These are phyloP conservation scores for Noctua fimbriata DNA, from an alignment of 2,888 invertebrate species.

Conservation along the genomic window DNA sequence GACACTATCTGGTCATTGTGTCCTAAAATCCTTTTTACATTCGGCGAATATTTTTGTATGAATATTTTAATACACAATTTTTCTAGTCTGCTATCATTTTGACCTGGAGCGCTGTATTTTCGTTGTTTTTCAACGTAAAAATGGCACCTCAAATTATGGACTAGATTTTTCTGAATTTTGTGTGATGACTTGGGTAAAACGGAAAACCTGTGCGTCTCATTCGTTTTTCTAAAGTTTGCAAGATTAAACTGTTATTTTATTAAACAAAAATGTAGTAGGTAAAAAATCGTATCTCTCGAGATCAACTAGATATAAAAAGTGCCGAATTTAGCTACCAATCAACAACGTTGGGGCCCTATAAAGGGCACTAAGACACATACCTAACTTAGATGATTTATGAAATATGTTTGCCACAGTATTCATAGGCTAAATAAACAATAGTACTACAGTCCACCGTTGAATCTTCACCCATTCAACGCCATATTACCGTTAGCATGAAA, in stretches of 20 bases:
- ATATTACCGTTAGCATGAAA: background rate
- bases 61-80: conserved; percentile 64
- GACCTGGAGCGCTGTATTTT: conserved; percentile 19
- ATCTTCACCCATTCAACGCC: background rate
- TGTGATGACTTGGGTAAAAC: background rate
- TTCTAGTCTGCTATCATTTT: conserved; percentile 33
- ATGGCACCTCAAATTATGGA: conserved; percentile 7
- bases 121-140: conserved; percentile 21
- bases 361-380: background rate
- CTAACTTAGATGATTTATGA: background rate
- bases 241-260: background rate
- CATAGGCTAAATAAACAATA: background rate
- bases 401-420: background rate
- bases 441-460: background rate
- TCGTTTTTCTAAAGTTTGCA: background rate
- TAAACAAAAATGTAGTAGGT: background rate
- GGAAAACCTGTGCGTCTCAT: background rate
- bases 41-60: conserved; percentile 52
- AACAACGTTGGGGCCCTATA: background rate
- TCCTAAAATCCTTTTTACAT: conserved; percentile 29
- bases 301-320: background rate
- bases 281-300: background rate
- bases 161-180: conserved; percentile 6
- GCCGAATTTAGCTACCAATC: background rate
- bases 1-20: conserved; percentile 43